Conservation (phyloP, 1,140 invertebrate genomes). For the Penaeus vannamei region DNA sequence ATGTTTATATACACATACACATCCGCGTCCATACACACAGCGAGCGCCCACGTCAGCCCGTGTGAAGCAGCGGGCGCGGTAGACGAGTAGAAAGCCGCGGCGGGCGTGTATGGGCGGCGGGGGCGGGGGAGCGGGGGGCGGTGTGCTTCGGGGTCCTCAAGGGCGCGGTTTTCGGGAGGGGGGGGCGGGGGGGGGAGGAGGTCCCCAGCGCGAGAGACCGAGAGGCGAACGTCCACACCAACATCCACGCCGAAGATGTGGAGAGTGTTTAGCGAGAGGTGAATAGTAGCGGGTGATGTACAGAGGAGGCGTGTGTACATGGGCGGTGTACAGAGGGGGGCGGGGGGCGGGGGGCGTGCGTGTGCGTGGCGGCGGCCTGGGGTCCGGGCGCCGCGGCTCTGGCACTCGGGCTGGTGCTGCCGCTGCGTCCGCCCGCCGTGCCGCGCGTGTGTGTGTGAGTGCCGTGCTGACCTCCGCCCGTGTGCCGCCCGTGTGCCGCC, state of each 20-base stretch:
- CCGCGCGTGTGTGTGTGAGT: conserved; percentile 50
- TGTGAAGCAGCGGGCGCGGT: too few relatives aligned
- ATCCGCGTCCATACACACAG: background rate
- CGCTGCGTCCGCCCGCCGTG: conserved; percentile 49
- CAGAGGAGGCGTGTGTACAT: conserved; percentile 12
- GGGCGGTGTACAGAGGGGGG: conserved; percentile 9
- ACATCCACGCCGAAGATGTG: too few relatives aligned
- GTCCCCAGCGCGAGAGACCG: background rate
- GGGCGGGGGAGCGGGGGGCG: background rate
- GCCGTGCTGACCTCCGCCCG: background rate
- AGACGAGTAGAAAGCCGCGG: background rate
- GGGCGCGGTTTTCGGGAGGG: background rate
- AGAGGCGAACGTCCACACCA: too few relatives aligned
- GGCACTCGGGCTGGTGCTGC: conserved; percentile 51
- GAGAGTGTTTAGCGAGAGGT: background rate
- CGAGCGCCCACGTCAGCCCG: background rate
- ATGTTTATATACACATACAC: too few relatives aligned
- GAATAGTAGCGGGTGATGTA: conserved; percentile 5
- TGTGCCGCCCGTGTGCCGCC: conserved; percentile 33
- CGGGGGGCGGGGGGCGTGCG: background rate
- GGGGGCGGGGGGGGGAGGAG: background rate
- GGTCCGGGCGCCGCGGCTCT: background rate
- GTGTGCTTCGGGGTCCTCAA: background rate
- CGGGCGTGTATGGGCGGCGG: conserved; percentile 8
- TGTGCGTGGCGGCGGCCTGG: background rate